Evolutionary conservation across 2,888 invertebrate species (phyloP).

Genomic region (Laspeyria flexula): DNA sequence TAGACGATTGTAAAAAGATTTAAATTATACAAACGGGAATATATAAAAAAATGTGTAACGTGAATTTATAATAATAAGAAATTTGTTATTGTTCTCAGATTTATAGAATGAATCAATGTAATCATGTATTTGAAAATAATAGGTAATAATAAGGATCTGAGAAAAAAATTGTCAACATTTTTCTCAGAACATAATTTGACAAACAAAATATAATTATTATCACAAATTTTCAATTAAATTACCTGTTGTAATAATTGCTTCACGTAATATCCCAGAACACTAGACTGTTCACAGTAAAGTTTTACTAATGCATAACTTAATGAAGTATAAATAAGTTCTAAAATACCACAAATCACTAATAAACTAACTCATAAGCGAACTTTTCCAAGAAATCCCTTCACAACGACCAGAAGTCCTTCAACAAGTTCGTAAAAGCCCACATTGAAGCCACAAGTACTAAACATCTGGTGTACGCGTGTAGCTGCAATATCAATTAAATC

Average conservation of each 20-base stretch:
- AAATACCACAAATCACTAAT: background rate
- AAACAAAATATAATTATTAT: no score
- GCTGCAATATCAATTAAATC: slow-evolving; percentile 75
- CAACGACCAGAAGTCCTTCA: background rate
- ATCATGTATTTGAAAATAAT: background rate
- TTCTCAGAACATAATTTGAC: no score
- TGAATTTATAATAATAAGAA: background rate
- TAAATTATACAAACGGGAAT: background rate
- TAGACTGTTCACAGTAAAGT: no score
- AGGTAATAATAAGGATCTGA: background rate
- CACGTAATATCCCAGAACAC: no score
- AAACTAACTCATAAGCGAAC: background rate
- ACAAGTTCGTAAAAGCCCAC: background rate
- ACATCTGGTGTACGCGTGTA: slow-evolving; percentile 55
- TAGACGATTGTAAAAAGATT: slow-evolving; percentile 1
- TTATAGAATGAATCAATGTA: background rate
- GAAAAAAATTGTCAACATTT: no score
- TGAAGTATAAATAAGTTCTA: background rate
- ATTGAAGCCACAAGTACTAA: slow-evolving; percentile 45
- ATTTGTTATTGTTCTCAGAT: slow-evolving; percentile 1
- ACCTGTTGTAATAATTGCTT: no score
- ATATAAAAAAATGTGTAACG: slow-evolving; percentile 3
- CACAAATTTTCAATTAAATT: no score
- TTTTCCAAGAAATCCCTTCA: background rate
- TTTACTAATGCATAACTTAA: no score